phyloP scores from a whole-genome alignment of 2,888 invertebrate genomes.

The Cyclophora punctaria region DNA sequence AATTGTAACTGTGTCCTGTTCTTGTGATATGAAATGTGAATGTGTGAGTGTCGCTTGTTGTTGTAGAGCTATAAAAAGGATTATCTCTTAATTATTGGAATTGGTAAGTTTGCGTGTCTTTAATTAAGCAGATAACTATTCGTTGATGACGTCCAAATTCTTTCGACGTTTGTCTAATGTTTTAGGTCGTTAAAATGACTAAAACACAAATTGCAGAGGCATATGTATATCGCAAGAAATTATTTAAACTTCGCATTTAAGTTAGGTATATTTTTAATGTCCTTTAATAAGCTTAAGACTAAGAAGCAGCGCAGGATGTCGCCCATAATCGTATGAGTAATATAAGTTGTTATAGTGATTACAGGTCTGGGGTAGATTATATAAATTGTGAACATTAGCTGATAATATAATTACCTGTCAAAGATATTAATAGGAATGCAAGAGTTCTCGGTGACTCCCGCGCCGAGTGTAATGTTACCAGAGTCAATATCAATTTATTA shows the following conservation, averaged over 20 bases:
- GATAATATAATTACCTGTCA: conserved; percentile 20
- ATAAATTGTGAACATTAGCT: conserved; percentile 17
- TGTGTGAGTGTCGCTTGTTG: conserved; percentile 20
- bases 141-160: not conserved
- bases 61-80: conserved; percentile 13
- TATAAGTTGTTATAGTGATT: not conserved
- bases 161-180: not conserved
- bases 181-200: not conserved
- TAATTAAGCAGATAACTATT: conserved; percentile 1
- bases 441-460: no score
- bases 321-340: no score
- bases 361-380: conserved; percentile 6
- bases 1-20: conserved; percentile 1
- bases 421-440: conserved; percentile 14
- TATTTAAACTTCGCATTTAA: no score
- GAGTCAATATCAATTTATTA: no score
- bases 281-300: not conserved
- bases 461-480: no score
- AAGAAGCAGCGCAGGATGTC: not conserved
- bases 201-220: no score
- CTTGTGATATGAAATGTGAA: conserved; percentile 23
- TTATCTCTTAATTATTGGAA: conserved; percentile 12
- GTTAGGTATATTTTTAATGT: no score
- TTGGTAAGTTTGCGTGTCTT: conserved; percentile 19
- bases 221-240: no score